Conservation (phyloP, 2,797 vertebrate genomes). For the Neosilurus mollespiculum region DNA sequence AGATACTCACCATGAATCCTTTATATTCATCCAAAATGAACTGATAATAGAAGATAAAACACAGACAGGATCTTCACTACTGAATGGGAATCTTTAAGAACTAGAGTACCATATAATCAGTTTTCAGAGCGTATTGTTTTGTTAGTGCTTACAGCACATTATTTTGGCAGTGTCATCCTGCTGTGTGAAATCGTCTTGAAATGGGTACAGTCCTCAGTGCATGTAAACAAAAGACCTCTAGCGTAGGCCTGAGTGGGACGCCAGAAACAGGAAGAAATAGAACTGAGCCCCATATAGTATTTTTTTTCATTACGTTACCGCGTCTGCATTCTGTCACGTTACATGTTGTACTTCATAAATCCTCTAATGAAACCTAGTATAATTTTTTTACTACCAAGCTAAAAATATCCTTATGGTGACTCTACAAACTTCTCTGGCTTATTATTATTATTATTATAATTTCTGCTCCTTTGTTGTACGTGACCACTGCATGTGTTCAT, state of each 20-base stretch:
- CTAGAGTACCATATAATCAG: slow-evolving; percentile 15
- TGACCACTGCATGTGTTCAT: not conserved
- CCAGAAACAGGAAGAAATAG: not conserved
- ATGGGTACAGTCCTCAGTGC: slow-evolving; percentile 17
- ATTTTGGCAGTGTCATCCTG: slow-evolving; percentile 33
- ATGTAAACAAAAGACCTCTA: slow-evolving; percentile 19
- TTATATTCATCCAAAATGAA: no score
- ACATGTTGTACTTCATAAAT: not conserved
- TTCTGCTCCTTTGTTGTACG: not conserved
- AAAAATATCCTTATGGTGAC: not conserved
- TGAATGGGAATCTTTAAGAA: not conserved
- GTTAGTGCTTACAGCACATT: slow-evolving; percentile 4
- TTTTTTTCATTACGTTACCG: not conserved
- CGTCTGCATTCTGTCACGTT: not conserved
- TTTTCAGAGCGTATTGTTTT: slow-evolving; percentile 14
- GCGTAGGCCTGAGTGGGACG: not conserved
- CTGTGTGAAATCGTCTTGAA: slow-evolving; percentile 43
- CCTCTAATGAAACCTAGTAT: not conserved
- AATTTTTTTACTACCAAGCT: not conserved
- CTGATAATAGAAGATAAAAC: no score
- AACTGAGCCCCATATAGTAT: not conserved
- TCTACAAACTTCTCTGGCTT: not conserved
- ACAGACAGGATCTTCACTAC: no score
- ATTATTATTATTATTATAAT: slow-evolving; percentile 1
- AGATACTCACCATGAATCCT: no score